phyloP scores from a whole-genome alignment of 2,888 invertebrate species.

The Heliconius sara region DNA sequence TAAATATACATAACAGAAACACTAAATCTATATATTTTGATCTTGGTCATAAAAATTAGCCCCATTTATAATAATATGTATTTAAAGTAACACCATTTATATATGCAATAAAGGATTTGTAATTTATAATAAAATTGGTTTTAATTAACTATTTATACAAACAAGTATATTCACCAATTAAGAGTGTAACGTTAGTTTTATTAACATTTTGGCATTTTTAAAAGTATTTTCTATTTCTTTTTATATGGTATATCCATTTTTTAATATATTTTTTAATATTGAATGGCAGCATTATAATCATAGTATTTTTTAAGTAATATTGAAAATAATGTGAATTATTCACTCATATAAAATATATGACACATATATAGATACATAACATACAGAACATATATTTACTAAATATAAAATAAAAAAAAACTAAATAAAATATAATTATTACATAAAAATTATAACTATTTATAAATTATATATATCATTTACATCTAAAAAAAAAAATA shows the following conservation, averaged over 20 bases:
- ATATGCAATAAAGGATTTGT: not conserved
- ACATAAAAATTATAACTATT: not conserved
- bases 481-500: not conserved
- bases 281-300: too few relatives aligned
- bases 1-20: not conserved
- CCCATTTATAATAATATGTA: constrained; percentile 8
- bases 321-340: too few relatives aligned
- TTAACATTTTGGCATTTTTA: too few relatives aligned
- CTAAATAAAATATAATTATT: not conserved
- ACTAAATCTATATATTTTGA: not conserved
- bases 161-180: too few relatives aligned
- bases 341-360: too few relatives aligned
- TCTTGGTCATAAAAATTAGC: not conserved
- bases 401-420: not conserved
- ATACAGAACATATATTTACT: not conserved
- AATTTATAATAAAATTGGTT: not conserved
- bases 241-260: too few relatives aligned
- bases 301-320: too few relatives aligned
- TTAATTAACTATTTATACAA: not conserved
- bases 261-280: too few relatives aligned
- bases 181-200: too few relatives aligned
- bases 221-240: too few relatives aligned
- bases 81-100: not conserved
- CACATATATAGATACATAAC: too few relatives aligned
- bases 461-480: not conserved